phyloP scores from a whole-genome alignment of 2,797 vertebrate genomes.

The Pelodytes ibericus region DNA sequence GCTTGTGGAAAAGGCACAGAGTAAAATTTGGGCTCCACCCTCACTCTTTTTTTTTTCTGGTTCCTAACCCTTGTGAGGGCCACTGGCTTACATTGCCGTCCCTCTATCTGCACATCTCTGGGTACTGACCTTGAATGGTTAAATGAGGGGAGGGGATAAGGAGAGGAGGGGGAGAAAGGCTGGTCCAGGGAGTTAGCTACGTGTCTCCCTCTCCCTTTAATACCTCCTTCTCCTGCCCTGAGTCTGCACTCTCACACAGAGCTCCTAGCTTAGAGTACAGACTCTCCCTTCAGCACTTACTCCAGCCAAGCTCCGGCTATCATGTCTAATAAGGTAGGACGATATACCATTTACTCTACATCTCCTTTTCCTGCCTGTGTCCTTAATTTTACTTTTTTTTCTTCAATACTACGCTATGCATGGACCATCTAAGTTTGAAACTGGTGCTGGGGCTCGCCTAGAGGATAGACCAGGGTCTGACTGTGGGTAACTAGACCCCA shows the following conservation, averaged over 20 bases:
- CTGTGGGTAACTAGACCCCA: not conserved
- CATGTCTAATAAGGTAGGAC: constrained; percentile 49
- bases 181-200: constrained; percentile 31
- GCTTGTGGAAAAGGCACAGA: not conserved
- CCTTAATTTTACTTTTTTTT: too few species aligned
- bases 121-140: not conserved
- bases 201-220: constrained; percentile 20
- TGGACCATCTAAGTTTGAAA: not conserved
- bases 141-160: not conserved
- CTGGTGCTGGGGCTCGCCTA: not conserved
- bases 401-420: too few species aligned
- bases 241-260: not conserved
- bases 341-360: not conserved
- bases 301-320: not conserved
- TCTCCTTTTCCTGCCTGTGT: not conserved
- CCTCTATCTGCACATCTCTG: not conserved
- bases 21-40: constrained; percentile 17
- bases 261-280: not conserved
- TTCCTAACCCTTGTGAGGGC: not conserved
- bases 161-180: not conserved
- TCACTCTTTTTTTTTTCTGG: not conserved
- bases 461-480: not conserved
- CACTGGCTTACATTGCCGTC: not conserved
- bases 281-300: not conserved
- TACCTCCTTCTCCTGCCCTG: not conserved